phyloP scores from a whole-genome alignment of 1,140 invertebrate genomes.

The Ceratina calcarata region DNA sequence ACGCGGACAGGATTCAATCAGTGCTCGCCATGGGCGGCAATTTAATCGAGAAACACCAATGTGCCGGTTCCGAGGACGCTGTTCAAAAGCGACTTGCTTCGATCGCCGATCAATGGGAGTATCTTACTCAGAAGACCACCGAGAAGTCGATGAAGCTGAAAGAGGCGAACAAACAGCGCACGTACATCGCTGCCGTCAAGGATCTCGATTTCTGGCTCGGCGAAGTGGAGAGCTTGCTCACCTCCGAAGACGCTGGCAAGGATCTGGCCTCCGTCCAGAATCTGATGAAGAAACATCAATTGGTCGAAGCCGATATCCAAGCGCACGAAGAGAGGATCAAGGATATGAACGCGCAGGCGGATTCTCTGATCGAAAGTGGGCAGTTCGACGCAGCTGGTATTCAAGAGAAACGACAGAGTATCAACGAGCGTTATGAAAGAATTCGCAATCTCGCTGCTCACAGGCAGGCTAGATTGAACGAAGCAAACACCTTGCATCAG shows the following conservation, averaged over 20 bases:
- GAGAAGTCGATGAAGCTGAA: slow-evolving; percentile 99
- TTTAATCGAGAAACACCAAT: slow-evolving; percentile 95
- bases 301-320: slow-evolving; percentile 98
- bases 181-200: slow-evolving; percentile 99
- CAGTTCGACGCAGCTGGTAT: slow-evolving; percentile 97
- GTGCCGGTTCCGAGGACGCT: slow-evolving; percentile 95
- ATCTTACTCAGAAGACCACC: slow-evolving; percentile 97
- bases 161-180: slow-evolving; percentile 99
- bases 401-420: slow-evolving; percentile 94
- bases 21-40: slow-evolving; percentile 98
- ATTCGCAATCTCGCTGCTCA: slow-evolving; percentile 96
- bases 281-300: slow-evolving; percentile 98
- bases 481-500: slow-evolving; percentile 98
- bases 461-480: slow-evolving; percentile 92
- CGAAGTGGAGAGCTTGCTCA: slow-evolving; percentile 98
- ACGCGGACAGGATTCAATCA: slow-evolving; percentile 97
- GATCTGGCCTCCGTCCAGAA: slow-evolving; percentile 99
- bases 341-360: slow-evolving; percentile 96
- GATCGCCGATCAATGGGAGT: slow-evolving; percentile 99
- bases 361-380: slow-evolving; percentile 95
- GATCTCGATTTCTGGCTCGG: slow-evolving; percentile 99
- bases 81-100: slow-evolving; percentile 94
- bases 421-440: slow-evolving; percentile 96
- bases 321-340: slow-evolving; percentile 98
- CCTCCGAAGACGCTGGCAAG: slow-evolving; percentile 98